Base-by-base conservation (phyloP, 2,113 vertebrate genomes). In the Cyphomyrus plagiostoma region DNA sequence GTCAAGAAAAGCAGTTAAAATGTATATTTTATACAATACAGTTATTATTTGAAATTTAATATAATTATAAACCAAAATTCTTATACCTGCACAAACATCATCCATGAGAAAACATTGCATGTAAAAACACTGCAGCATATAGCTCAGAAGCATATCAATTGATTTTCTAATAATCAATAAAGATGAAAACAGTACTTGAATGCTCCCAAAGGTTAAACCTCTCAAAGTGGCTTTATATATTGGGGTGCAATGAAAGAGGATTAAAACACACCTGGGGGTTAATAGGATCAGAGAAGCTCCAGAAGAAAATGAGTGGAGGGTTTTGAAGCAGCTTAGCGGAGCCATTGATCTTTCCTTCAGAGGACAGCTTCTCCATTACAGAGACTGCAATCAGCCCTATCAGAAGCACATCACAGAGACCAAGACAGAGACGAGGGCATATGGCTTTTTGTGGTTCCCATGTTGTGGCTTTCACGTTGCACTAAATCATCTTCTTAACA, bases 331-430 rank as follows among this genome's bases (percentile, higher is more conserved):
- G 90, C 92, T 93, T 95, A 46, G 93, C 91, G n/a, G 94, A 93
- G 52, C 92, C 82, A 0, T 95, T 93, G 42, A 94, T 91, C 91
- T 93, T 93, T 0, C 97, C 93, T 91, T 97, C 95, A 39, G 93
- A 92, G 3, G 91, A 92, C 50, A 95, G 91, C 45, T 89, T 92
- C 15, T 95, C 86, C 4, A 91, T 95, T 92, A 96, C 89, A 3
- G 98, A 96, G 89, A 97, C 96, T 13, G 95, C 97, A 66, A 99
- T 95, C 80, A 98, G 93, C 88, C 98, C 98, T 99, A 93, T 82
- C 86, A 11, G 85, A 93, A 89, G 46, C 77, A 89, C 85, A 91
- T 82, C 66, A 88, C 74, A 91, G 52, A 89, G 23, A 83, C 52
- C 89, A 58, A 46, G 23, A 23, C 74, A 46, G 48, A 89, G 21